These are phyloP conservation scores for Zoanthus sociatus DNA, from an alignment of 92 coral and sea anemone genomes.

Conservation along the genomic window DNA sequence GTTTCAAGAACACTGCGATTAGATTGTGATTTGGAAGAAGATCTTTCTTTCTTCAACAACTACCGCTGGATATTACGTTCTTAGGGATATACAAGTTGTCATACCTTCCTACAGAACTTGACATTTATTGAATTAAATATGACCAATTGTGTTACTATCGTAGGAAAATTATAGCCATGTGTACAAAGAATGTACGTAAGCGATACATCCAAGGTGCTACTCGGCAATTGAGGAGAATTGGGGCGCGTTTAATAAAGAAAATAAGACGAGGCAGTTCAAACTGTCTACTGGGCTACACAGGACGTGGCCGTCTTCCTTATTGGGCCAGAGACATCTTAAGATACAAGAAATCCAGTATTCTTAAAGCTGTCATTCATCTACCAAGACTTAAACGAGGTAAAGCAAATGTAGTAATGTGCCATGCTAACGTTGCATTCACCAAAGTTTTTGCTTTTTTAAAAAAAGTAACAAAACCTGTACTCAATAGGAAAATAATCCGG, in stretches of 20 bases:
- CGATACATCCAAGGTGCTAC: background rate
- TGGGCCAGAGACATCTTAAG: slow-evolving; percentile 3
- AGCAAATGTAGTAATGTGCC: background rate
- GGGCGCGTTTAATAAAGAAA: slow-evolving; percentile 15
- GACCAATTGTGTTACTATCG: background rate
- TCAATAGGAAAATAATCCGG: too few relatives aligned
- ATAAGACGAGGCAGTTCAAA: background rate
- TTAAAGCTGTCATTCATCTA: slow-evolving; percentile 15
- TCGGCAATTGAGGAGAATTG: slow-evolving; percentile 8
- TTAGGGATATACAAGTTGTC: too few relatives aligned
- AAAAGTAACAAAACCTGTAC: too few relatives aligned
- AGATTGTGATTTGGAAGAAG: too few relatives aligned
- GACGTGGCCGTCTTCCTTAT: slow-evolving; percentile 25
- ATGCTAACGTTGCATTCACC: too few relatives aligned
- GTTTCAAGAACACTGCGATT: too few relatives aligned
- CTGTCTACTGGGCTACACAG: slow-evolving; percentile 29
- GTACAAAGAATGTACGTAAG: background rate
- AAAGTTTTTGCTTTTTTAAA: too few relatives aligned
- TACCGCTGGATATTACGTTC: too few relatives aligned
- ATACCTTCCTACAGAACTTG: too few relatives aligned
- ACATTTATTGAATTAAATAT: too few relatives aligned
- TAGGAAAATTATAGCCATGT: slow-evolving; percentile 23
- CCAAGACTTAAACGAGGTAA: slow-evolving; percentile 32
- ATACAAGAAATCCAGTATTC: slow-evolving; percentile 12
- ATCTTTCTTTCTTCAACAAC: too few relatives aligned